phyloP scores from a whole-genome alignment of 2,888 invertebrate species.

The Tachina grossa region DNA sequence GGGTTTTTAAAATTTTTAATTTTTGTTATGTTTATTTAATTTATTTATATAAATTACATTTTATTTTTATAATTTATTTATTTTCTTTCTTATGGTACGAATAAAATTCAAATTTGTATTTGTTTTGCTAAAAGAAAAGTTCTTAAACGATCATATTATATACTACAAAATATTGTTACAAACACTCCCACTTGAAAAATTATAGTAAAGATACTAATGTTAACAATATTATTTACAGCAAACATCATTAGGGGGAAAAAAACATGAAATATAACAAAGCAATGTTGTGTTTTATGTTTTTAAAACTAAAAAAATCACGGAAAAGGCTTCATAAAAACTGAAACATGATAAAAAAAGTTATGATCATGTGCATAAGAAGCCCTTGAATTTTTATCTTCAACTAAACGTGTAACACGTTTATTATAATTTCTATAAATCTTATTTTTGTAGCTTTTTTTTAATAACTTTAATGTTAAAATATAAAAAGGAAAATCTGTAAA shows the following conservation, averaged over 20 bases:
- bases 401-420: constrained; percentile 65
- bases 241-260: not conserved
- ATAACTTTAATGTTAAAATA: constrained; percentile 27
- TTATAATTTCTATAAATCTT: constrained; percentile 33
- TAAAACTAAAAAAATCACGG: constrained; percentile 18
- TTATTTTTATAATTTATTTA: no score
- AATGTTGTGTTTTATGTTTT: not conserved
- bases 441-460: constrained; percentile 11
- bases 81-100: no score
- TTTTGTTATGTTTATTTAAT: no score
- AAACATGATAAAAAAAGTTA: constrained; percentile 11
- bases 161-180: no score
- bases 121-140: no score
- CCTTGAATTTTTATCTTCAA: constrained; percentile 66
- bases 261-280: not conserved
- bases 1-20: no score
- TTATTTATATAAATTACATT: no score
- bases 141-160: no score
- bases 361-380: constrained; percentile 62
- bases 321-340: constrained; percentile 13
- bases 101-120: no score
- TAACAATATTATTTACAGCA: not conserved
- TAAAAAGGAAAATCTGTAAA: constrained; percentile 27
- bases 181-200: no score
- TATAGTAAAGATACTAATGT: no score